Evolutionary conservation across 2,888 invertebrate genomes (phyloP).

Genomic region (Sminthurinus aureus): DNA sequence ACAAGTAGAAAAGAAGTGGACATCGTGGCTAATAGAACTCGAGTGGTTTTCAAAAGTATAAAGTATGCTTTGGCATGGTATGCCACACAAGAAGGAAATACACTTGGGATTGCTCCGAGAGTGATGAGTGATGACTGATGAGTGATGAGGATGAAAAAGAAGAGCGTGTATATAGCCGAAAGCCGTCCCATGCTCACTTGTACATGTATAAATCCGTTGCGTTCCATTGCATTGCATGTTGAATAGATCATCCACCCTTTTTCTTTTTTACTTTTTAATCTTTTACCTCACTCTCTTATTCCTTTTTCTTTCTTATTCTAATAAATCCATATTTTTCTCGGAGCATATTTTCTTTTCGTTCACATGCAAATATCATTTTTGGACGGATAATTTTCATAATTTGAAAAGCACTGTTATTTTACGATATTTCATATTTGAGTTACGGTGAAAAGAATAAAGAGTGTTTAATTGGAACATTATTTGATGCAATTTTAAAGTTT

Average conservation of each 20-base stretch:
- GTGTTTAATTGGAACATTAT: too few species aligned
- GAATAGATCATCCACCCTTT: conserved; percentile 1
- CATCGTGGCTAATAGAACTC: conserved; percentile 26
- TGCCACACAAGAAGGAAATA: conserved; percentile 40
- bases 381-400: neutral
- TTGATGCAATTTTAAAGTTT: too few species aligned
- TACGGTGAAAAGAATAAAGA: too few species aligned
- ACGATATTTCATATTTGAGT: too few species aligned
- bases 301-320: neutral
- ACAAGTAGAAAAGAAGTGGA: conserved; percentile 13
- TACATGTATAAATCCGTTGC: too few species aligned
- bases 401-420: too few species aligned
- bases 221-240: too few species aligned
- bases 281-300: neutral
- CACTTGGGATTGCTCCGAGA: neutral
- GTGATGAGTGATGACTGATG: neutral
- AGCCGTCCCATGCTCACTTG: neutral
- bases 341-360: neutral
- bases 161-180: neutral
- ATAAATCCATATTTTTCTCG: neutral
- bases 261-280: neutral
- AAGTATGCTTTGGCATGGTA: conserved; percentile 31
- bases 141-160: conserved; percentile 1
- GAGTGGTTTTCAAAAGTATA: conserved; percentile 14
- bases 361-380: neutral